These are phyloP conservation scores for Corvus moneduloides DNA, from an alignment of 2,113 vertebrate species.

Conservation along the genomic window DNA sequence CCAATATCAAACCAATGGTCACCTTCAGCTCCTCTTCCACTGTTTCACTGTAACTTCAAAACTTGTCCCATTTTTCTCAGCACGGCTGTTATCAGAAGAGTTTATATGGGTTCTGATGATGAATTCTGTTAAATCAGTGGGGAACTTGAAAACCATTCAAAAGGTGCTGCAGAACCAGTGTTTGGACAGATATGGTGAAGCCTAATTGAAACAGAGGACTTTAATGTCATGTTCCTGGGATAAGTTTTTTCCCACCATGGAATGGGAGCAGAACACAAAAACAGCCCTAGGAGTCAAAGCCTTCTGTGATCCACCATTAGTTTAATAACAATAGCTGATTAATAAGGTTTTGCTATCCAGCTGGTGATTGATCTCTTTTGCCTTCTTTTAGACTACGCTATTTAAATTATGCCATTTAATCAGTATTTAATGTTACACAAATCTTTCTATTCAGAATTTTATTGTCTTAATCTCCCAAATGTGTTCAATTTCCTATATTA, in stretches of 20 bases:
- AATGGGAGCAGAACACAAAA: not conserved
- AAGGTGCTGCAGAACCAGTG: not conserved
- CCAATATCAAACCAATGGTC: not conserved
- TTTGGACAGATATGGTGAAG: not conserved
- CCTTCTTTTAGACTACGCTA: not conserved
- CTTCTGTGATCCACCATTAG: not conserved
- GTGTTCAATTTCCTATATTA: not conserved
- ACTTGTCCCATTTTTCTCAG: not conserved
- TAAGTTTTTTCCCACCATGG: not conserved
- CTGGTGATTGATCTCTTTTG: not conserved
- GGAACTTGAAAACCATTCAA: not conserved
- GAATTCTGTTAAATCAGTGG: not conserved
- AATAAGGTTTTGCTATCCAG: not conserved
- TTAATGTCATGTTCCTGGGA: not conserved
- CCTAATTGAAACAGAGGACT: not conserved
- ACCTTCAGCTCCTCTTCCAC: not conserved
- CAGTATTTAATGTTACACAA: not conserved
- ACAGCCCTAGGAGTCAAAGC: not conserved
- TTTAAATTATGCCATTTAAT: not conserved
- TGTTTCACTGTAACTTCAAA: not conserved
- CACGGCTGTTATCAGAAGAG: not conserved
- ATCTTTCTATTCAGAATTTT: not conserved
- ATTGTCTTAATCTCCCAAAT: not conserved
- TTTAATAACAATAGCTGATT: not conserved
- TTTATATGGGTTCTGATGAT: not conserved